Conservation (phyloP, 2,888 invertebrate genomes). For the Axea sp. region DNA sequence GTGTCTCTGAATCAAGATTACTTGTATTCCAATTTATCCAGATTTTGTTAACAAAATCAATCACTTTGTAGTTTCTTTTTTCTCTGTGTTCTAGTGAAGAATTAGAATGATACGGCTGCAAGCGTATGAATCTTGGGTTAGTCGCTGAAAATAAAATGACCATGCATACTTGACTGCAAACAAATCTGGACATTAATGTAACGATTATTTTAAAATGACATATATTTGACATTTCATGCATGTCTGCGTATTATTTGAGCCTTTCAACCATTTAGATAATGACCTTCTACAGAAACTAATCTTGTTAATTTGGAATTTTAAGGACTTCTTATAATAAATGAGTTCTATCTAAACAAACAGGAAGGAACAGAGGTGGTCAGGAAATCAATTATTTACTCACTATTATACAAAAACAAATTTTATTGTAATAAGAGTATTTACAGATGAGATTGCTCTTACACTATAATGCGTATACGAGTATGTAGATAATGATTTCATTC, state of each 20-base stretch:
- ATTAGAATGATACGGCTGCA: constrained; percentile 22
- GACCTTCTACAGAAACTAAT: too few relatives aligned
- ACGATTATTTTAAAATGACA: too few relatives aligned
- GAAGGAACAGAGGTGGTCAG: constrained; percentile 8
- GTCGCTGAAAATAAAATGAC: constrained; percentile 19
- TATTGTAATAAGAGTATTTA: constrained; percentile 46
- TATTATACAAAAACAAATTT: constrained; percentile 45
- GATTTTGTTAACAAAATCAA: not conserved
- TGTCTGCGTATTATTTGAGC: constrained; percentile 48
- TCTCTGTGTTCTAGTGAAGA: constrained; percentile 7
- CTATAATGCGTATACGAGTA: constrained; percentile 10
- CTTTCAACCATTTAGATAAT: too few relatives aligned
- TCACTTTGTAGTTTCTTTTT: constrained; percentile 1
- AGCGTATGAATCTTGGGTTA: constrained; percentile 32
- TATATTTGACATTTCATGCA: constrained; percentile 13
- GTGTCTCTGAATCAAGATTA: not conserved
- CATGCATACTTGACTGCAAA: constrained; percentile 40
- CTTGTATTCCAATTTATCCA: not conserved
- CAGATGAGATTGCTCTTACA: constrained; percentile 18
- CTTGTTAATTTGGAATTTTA: too few relatives aligned
- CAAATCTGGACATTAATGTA: too few relatives aligned
- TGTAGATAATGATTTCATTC: constrained; percentile 5
- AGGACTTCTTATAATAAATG: too few relatives aligned
- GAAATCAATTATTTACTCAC: constrained; percentile 37
- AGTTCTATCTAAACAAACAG: not conserved